These are phyloP conservation scores for Zophobas atratus DNA, from an alignment of 1,140 invertebrate genomes.

Conservation along the genomic window DNA sequence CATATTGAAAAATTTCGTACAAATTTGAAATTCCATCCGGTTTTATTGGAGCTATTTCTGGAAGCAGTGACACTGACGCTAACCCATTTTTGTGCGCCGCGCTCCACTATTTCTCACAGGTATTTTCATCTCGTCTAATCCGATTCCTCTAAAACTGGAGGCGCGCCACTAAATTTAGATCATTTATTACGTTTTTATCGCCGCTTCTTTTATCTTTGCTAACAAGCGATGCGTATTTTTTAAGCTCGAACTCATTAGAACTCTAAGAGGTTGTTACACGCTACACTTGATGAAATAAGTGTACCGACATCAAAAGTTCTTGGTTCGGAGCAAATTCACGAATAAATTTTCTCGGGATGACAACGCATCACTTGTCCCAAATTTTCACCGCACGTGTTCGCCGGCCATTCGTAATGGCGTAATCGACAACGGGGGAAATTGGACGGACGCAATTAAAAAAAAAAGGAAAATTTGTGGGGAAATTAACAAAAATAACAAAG, in stretches of 20 bases:
- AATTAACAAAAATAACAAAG: no score
- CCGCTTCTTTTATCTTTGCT: constrained; percentile 25
- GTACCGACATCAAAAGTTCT: constrained; percentile 24
- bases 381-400: constrained; percentile 2
- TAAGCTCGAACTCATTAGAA: constrained; percentile 6
- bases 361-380: constrained; percentile 5
- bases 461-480: constrained; percentile 22
- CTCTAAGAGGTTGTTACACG: constrained; percentile 12
- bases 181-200: constrained; percentile 16
- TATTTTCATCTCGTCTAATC: constrained; percentile 3
- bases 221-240: constrained; percentile 32
- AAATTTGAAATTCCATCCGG: constrained; percentile 7
- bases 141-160: constrained; percentile 5
- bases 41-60: constrained; percentile 12
- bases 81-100: not conserved
- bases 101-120: constrained; percentile 11
- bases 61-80: not conserved
- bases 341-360: constrained; percentile 6
- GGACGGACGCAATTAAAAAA: constrained; percentile 8
- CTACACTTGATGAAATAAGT: constrained; percentile 14
- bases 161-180: not conserved
- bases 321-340: constrained; percentile 8
- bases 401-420: not conserved
- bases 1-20: constrained; percentile 23
- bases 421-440: not conserved